Evolutionary conservation across 2,113 vertebrate genomes (phyloP), one percentile per base, ranked within the genome.

Genomic region (Acanthochromis polyacanthus): DNA sequence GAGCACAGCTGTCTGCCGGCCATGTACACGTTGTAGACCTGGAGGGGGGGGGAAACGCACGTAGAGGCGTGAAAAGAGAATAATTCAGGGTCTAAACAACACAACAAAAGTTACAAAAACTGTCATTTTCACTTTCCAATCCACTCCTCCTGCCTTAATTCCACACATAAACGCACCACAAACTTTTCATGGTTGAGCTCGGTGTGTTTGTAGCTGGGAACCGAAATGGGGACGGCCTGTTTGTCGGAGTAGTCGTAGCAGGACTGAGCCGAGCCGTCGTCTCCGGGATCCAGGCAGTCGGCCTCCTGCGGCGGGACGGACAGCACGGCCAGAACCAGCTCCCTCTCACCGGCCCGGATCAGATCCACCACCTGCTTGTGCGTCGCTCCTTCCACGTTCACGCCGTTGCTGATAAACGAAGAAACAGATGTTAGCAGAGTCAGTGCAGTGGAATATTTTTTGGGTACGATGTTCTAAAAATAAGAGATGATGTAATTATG

Each of bases 361-460:
- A 99, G 96, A 71, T 99, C 98, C 92, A 99, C 98, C 92, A 99
- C 98, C 86, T 99, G 98, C 95, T 99, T 99, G 92, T 99, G 98
- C 0, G 97, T 99, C 0, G 98, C 96, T 11, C 98, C 98, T 36
- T 99, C 98, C 1, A 99, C 97, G 16, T 97, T 99, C 88, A 99
- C 96, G 9, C 96, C 95, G 1, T 99, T 99, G 71, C 98, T 98
- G 69, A 57, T 0, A 0, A 52, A 76, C 16, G 56, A 4, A 69
- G 38, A 75, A 2, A 32, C 40, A 75, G 14, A 58, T 16, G 40
- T 22, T 7, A 46, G 40, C 8, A 17, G 16, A n/a, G 4, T 25
- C 1, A 51, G 10, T 19, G 20, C 30, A 25, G 25, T 25, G 25
- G 2, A 25, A 25, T 25, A 25, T 25, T 1, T 25, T 25, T 25